These are phyloP conservation scores for Drosophila melanocephala DNA, from an alignment of 2,888 invertebrate species.

Conservation along the genomic window DNA sequence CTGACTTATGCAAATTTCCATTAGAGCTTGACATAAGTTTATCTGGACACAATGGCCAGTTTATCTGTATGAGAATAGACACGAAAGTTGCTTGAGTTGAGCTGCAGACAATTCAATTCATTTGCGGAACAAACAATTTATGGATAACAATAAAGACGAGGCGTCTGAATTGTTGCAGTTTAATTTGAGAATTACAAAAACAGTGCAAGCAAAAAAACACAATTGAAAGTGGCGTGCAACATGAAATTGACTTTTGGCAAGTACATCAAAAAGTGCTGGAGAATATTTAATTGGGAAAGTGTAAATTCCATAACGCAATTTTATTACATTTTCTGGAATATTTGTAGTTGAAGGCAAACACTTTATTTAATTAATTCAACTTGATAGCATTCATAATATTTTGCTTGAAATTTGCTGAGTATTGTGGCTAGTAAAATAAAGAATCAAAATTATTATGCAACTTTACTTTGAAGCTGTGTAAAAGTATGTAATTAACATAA, in stretches of 20 bases:
- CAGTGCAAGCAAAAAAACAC: conserved; percentile 4
- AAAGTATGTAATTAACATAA: background rate
- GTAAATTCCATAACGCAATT: background rate
- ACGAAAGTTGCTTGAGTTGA: conserved; percentile 6
- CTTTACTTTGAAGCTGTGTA: background rate
- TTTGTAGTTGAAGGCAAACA: background rate
- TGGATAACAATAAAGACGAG: conserved; percentile 17
- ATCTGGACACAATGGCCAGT: conserved; percentile 42
- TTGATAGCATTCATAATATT: background rate
- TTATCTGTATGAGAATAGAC: conserved; percentile 44
- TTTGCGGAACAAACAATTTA: conserved; percentile 48
- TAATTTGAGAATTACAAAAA: conserved; percentile 22
- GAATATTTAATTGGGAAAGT: background rate
- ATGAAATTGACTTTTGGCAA: background rate
- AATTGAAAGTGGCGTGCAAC: conserved; percentile 21
- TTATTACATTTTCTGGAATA: background rate
- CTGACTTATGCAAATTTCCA: conserved; percentile 57
- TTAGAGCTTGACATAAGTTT: conserved; percentile 15
- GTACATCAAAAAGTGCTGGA: background rate
- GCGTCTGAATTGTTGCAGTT: conserved; percentile 35
- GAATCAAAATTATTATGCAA: background rate
- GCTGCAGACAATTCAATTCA: conserved; percentile 40
- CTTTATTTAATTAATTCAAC: background rate
- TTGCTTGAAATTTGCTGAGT: background rate
- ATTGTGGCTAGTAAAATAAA: too few relatives aligned